Percentiles rank a stretch among this genome's conserved stretches.
phyloP scores from a whole-genome alignment of 2,113 vertebrate genomes.

The Okapia johnstoni region DNA sequence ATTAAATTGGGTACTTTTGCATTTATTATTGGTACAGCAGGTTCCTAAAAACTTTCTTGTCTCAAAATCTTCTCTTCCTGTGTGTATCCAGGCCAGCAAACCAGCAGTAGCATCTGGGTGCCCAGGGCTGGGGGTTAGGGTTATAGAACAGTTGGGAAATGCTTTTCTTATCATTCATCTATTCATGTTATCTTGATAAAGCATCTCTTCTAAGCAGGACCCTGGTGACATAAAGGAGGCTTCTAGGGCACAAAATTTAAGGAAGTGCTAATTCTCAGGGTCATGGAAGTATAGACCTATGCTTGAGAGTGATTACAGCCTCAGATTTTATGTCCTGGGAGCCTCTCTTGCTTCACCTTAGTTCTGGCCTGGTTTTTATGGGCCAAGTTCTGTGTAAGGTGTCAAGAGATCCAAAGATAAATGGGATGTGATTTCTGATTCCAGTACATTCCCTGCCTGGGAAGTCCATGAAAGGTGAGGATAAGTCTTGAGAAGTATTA shows the following conservation, averaged over 20 bases:
- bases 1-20: not conserved
- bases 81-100: not conserved
- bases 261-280: not conserved
- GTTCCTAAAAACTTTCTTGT: conserved; percentile 19
- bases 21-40: not conserved
- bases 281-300: not conserved
- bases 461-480: not conserved
- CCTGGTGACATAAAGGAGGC: not conserved
- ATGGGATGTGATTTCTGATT: not conserved
- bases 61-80: not conserved
- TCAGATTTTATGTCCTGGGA: not conserved
- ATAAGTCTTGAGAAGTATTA: not conserved
- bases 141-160: not conserved
- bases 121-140: not conserved
- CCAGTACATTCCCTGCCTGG: not conserved
- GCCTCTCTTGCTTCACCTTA: not conserved
- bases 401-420: not conserved
- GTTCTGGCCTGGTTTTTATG: not conserved
- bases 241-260: not conserved
- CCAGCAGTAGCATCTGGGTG: not conserved
- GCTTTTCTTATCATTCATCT: not conserved
- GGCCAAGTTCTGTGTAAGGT: not conserved
- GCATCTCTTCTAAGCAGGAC: not conserved
- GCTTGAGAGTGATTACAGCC: not conserved
- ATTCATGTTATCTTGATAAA: not conserved